Evolutionary conservation across 2,888 invertebrate genomes (phyloP).

Genomic region (Dasypolia templi): DNA sequence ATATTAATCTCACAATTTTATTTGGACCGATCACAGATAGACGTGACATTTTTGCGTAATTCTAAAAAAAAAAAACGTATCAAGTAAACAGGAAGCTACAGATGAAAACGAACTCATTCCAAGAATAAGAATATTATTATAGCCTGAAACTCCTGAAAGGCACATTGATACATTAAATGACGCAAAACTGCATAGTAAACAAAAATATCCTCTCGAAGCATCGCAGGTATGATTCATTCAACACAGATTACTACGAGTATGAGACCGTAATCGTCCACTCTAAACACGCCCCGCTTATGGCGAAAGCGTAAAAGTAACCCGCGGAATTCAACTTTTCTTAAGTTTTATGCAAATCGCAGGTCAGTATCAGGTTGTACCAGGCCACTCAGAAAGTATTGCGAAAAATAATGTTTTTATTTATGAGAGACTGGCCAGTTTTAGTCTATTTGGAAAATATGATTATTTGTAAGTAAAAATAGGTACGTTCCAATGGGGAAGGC

Average conservation of each 20-base stretch:
- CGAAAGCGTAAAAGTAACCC: too few relatives aligned
- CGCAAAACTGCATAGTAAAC: conserved; percentile 32
- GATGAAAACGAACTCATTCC: conserved; percentile 9
- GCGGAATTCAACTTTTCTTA: too few relatives aligned
- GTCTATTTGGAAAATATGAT: too few relatives aligned
- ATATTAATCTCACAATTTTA: background rate
- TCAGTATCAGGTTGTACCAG: too few relatives aligned
- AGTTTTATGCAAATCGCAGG: too few relatives aligned
- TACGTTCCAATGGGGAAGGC: too few relatives aligned
- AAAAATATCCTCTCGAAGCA: background rate
- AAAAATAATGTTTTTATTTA: too few relatives aligned
- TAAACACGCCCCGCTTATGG: background rate
- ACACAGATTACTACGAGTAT: background rate
- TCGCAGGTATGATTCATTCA: background rate
- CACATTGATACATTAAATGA: conserved; percentile 29
- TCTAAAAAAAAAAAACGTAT: conserved; percentile 3
- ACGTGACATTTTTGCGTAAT: background rate
- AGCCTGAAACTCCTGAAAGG: too few relatives aligned
- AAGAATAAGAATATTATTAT: conserved; percentile 9
- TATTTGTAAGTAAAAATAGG: too few relatives aligned
- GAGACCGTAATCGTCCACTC: background rate
- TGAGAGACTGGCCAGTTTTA: too few relatives aligned
- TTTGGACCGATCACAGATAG: background rate
- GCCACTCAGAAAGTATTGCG: too few relatives aligned
- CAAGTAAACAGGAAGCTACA: conserved; percentile 20